phyloP scores from a whole-genome alignment of 1,140 invertebrate genomes.

The Philopotamus ludificatus region DNA sequence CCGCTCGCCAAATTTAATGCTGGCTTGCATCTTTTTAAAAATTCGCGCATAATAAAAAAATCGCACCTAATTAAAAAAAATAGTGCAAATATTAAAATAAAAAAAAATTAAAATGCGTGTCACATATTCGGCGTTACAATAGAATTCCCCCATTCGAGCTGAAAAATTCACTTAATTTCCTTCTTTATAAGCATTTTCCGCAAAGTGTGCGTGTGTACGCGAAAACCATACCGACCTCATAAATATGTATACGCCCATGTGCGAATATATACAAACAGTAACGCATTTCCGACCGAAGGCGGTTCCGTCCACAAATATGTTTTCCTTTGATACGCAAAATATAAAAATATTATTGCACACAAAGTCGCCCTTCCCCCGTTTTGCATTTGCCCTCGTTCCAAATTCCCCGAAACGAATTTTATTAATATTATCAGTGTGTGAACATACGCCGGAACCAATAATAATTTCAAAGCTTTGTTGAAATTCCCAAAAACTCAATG shows the following conservation, averaged over 20 bases:
- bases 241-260: not conserved
- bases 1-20: not conserved
- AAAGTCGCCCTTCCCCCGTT: not conserved
- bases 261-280: not conserved
- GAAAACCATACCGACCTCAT: not conserved
- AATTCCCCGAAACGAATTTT: too few relatives aligned
- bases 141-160: not conserved
- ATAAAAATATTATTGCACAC: constrained; percentile 40
- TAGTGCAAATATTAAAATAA: not conserved
- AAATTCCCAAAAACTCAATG: too few relatives aligned
- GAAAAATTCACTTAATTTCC: not conserved
- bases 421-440: too few relatives aligned
- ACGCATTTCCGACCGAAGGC: constrained; percentile 14
- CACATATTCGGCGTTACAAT: not conserved
- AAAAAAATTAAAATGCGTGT: not conserved
- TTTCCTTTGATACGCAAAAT: constrained; percentile 37
- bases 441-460: too few relatives aligned
- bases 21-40: not conserved
- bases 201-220: too few relatives aligned
- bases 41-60: not conserved
- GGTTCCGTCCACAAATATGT: constrained; percentile 30
- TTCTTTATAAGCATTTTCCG: not conserved
- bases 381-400: too few relatives aligned
- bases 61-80: not conserved
- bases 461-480: too few relatives aligned